Percentiles rank a stretch among this genome's conserved stretches.
These are phyloP conservation scores for Sinotaia quadrata DNA, from an alignment of 2,888 invertebrate genomes.

Conservation along the genomic window DNA sequence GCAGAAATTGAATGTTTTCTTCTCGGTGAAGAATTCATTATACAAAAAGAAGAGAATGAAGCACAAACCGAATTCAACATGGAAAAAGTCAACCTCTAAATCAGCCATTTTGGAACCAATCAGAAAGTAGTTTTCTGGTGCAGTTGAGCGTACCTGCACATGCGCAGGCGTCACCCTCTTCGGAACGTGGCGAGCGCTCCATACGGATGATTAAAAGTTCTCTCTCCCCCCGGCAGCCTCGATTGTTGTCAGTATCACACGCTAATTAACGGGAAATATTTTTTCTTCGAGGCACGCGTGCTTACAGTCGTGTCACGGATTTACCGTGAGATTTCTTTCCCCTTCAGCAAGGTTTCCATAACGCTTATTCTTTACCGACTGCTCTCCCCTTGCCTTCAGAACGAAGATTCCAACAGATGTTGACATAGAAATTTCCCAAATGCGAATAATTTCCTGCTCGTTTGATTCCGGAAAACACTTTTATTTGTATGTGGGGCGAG, in stretches of 20 bases:
- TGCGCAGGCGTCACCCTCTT: neutral
- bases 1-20: too few relatives aligned
- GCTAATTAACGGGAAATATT: neutral
- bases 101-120: too few relatives aligned
- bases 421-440: too few relatives aligned
- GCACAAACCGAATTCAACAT: too few relatives aligned
- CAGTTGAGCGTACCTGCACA: neutral
- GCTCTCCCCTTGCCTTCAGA: neutral
- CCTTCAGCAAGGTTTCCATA: too few relatives aligned
- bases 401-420: neutral
- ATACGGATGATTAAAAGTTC: neutral
- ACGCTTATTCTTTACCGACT: too few relatives aligned
- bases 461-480: too few relatives aligned
- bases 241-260: neutral
- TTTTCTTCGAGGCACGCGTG: neutral
- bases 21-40: too few relatives aligned
- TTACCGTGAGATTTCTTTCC: neutral
- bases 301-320: neutral
- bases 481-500: too few relatives aligned
- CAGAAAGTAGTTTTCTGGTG: neutral
- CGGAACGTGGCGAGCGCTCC: neutral
- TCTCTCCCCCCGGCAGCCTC: neutral
- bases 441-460: too few relatives aligned
- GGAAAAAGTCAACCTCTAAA: too few relatives aligned
- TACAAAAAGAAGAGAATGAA: too few relatives aligned